Percentiles rank a stretch among this genome's conserved stretches.
These are phyloP conservation scores for Hydropsyche tenuis DNA, from an alignment of 1,140 invertebrate species.

Conservation along the genomic window DNA sequence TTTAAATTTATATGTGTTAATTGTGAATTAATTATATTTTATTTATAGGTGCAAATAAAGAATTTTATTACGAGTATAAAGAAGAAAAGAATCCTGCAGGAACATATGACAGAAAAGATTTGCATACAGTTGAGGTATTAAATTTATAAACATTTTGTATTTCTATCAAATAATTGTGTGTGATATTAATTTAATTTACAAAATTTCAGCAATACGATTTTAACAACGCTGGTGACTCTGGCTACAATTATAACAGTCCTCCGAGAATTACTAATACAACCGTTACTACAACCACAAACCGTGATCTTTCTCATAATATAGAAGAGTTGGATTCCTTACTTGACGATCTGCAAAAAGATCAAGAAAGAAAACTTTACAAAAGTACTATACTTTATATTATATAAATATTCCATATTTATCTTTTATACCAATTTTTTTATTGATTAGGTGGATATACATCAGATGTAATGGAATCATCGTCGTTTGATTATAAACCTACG, in stretches of 20 bases:
- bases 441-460: slow-evolving; percentile 62
- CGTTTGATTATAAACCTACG: slow-evolving; percentile 60
- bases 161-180: background rate
- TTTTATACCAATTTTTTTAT: slow-evolving; percentile 42
- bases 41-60: slow-evolving; percentile 52
- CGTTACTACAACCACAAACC: slow-evolving; percentile 53
- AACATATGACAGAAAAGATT: slow-evolving; percentile 61
- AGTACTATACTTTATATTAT: slow-evolving; percentile 52
- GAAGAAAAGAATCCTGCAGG: slow-evolving; percentile 60
- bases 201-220: slow-evolving; percentile 46
- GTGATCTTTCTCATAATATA: slow-evolving; percentile 60
- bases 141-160: background rate
- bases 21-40: background rate
- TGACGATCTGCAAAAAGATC: slow-evolving; percentile 61
- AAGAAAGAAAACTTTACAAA: slow-evolving; percentile 61
- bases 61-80: slow-evolving; percentile 63
- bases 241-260: slow-evolving; percentile 47
- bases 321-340: slow-evolving; percentile 61
- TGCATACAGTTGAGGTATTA: slow-evolving; percentile 57
- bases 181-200: background rate
- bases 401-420: background rate
- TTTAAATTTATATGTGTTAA: background rate
- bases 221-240: slow-evolving; percentile 56
- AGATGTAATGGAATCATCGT: slow-evolving; percentile 60
- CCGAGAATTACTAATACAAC: slow-evolving; percentile 47